phyloP scores from a whole-genome alignment of 2,888 invertebrate species.

The Xylocampa areola region DNA sequence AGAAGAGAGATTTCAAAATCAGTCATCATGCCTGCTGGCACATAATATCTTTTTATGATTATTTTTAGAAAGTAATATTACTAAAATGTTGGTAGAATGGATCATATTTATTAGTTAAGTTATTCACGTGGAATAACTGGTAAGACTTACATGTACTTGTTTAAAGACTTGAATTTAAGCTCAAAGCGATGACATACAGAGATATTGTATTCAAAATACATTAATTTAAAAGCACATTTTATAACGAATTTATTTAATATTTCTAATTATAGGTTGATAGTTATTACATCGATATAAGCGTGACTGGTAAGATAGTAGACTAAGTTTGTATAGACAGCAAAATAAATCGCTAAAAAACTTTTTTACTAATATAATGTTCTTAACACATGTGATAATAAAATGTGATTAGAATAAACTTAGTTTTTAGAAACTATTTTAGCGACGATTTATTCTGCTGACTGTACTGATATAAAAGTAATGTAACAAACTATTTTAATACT shows the following conservation, averaged over 20 bases:
- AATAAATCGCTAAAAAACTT: background rate
- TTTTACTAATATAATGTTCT: background rate
- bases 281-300: background rate
- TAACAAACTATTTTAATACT: slow-evolving; percentile 30
- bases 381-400: background rate
- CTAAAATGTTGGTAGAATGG: background rate
- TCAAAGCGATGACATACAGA: slow-evolving; percentile 2
- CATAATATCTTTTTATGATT: no score
- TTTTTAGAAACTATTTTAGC: no score
- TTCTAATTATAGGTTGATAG: slow-evolving; percentile 3
- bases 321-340: slow-evolving; percentile 22
- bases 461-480: slow-evolving; percentile 16
- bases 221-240: slow-evolving; percentile 5
- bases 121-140: slow-evolving; percentile 13
- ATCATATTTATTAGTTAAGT: background rate
- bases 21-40: no score
- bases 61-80: background rate
- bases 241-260: slow-evolving; percentile 19
- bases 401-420: no score
- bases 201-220: slow-evolving; percentile 2
- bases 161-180: slow-evolving; percentile 13
- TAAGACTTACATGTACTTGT: slow-evolving; percentile 32
- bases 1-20: no score
- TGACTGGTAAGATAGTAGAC: slow-evolving; percentile 26
- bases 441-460: slow-evolving; percentile 19